phyloP scores from a whole-genome alignment of 2,797 vertebrate genomes.

The Sebastiscus tertius region DNA sequence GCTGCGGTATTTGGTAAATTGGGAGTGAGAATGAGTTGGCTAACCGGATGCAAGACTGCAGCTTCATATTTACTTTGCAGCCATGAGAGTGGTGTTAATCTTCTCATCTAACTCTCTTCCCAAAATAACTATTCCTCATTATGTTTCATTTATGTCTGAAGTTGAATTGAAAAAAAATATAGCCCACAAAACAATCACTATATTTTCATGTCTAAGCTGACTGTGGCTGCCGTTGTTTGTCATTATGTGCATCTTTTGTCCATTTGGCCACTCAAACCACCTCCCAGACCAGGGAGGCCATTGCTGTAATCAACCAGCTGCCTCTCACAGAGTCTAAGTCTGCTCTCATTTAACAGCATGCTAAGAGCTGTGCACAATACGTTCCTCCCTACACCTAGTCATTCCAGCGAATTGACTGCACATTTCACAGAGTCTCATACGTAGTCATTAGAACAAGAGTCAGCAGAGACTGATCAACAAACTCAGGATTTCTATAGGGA shows the following conservation, averaged over 20 bases:
- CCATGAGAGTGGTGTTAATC: background rate
- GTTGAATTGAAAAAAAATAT: too few species aligned
- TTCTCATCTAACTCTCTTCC: background rate
- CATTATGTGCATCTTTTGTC: background rate
- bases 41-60: background rate
- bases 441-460: constrained; percentile 48
- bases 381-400: constrained; percentile 14
- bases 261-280: background rate
- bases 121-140: background rate
- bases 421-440: constrained; percentile 16
- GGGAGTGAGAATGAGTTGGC: background rate
- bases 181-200: background rate
- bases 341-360: constrained; percentile 1
- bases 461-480: constrained; percentile 54
- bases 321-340: too few species aligned
- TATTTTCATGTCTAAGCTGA: background rate
- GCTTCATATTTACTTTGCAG: background rate
- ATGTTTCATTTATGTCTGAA: background rate
- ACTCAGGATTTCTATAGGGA: constrained; percentile 53
- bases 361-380: constrained; percentile 2
- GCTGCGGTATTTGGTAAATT: background rate
- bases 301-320: background rate
- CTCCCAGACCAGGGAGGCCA: background rate
- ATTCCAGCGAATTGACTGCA: constrained; percentile 40
- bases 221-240: background rate